Base-by-base conservation (phyloP, 2,113 vertebrate genomes). In the human region DNA sequence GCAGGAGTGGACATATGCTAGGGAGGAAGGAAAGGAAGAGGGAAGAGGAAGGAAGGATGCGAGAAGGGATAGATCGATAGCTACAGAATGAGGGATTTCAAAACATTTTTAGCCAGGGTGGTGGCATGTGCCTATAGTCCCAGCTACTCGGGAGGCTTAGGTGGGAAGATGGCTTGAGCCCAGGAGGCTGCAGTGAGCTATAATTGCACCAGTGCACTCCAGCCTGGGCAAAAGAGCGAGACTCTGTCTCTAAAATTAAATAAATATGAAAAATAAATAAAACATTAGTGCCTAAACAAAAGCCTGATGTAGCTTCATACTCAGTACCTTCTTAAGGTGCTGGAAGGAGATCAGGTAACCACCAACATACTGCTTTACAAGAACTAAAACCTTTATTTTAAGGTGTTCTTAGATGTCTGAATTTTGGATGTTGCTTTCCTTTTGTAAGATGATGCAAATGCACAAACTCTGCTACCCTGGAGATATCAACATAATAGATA, bases 381-480 rank as follows among this genome's bases (percentile, higher is more conserved):
- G 68, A 57, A 92, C 61, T 6, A 45, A 84, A 89, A 20, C 10
- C 23, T 83, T 89, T 84, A 52, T n/a, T 55, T 70, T 48, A 23
- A 81, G 20, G 35, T 38, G 5, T 73, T 72, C 72, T 82, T 48
- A 20, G 38, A 38, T 40, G 30, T 89, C 68, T 83, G 10, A 79
- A 84, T 80, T 70, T 73, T 23, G 25, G n/a, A 7, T 68, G 7
- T 87, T 84, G 61, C 30, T 92, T 95, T 90, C 48, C 61, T 93
- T 90, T 85, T 52, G 23, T 73, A 81, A 96, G 72, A 85, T 61
- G 50, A 85, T 43, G 17, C 40, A 40, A 93, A 64, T 22, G 68
- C 38, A 89, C 48, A 55, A 73, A 52, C 55, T 70, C 75, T 50
- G 3, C n/a, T 32, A 8, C 52, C 30, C 50, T 78, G 32, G 83